These are phyloP conservation scores for Mythimna loreyi DNA, from an alignment of 2,888 invertebrate species.

Conservation along the genomic window DNA sequence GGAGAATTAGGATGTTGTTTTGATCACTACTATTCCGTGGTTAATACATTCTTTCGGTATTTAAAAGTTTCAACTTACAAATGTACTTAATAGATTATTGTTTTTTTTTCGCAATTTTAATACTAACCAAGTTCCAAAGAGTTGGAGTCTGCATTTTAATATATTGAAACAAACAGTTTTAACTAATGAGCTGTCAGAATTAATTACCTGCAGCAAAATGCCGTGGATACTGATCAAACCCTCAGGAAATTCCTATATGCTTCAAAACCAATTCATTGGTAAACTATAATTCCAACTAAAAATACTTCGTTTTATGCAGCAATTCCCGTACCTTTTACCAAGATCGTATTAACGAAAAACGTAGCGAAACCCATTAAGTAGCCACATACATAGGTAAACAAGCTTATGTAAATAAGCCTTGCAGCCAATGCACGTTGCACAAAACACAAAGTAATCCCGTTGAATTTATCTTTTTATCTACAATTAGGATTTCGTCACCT, in stretches of 20 bases:
- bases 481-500: conserved; percentile 90
- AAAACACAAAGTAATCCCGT: conserved; percentile 71
- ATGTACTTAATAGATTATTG: too few relatives aligned
- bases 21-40: not conserved
- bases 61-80: too few relatives aligned
- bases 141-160: too few relatives aligned
- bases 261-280: not conserved
- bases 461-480: conserved; percentile 90
- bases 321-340: conserved; percentile 21
- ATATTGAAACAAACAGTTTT: too few relatives aligned
- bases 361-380: conserved; percentile 48
- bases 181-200: too few relatives aligned
- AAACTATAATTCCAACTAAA: not conserved
- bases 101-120: too few relatives aligned
- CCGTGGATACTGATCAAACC: too few relatives aligned
- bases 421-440: conserved; percentile 72
- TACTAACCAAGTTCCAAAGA: too few relatives aligned
- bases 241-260: not conserved
- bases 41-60: too few relatives aligned
- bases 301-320: not conserved
- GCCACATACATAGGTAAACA: conserved; percentile 48
- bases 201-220: too few relatives aligned
- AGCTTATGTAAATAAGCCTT: conserved; percentile 61
- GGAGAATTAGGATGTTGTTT: conserved; percentile 1
- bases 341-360: conserved; percentile 34